Conservation (phyloP, 2,888 invertebrate species). For the Dolichopus griseipennis region DNA sequence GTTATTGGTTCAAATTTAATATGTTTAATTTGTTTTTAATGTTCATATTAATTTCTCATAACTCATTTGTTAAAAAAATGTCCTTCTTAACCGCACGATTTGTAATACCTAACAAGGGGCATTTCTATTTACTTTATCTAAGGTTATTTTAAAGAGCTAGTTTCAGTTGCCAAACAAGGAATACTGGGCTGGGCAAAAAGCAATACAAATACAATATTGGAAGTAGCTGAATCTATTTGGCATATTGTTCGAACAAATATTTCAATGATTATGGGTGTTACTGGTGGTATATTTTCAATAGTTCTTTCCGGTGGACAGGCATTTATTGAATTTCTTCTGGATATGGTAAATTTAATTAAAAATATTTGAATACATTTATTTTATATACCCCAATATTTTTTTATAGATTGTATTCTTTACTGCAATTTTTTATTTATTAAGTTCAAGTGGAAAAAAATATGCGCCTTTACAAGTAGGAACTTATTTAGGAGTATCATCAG, state of each 20-base stretch:
- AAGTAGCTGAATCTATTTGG: constrained; percentile 81
- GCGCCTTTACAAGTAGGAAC: constrained; percentile 87
- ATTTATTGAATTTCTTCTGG: constrained; percentile 75
- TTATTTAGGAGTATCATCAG: constrained; percentile 68
- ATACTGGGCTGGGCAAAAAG: constrained; percentile 76
- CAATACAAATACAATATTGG: constrained; percentile 80
- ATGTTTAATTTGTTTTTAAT: too few species aligned
- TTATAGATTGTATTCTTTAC: constrained; percentile 91
- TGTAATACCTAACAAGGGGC: not conserved
- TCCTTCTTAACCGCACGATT: not conserved
- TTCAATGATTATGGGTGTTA: constrained; percentile 70
- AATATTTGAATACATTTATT: not conserved
- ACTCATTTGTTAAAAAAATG: constrained; percentile 12
- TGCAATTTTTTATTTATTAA: constrained; percentile 89
- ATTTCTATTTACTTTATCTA: constrained; percentile 35
- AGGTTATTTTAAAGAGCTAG: constrained; percentile 45
- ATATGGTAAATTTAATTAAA: constrained; percentile 54
- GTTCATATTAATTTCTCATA: too few species aligned
- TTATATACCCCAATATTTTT: constrained; percentile 12
- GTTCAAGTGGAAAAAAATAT: constrained; percentile 75
- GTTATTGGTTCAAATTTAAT: too few species aligned
- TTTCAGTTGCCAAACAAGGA: constrained; percentile 48
- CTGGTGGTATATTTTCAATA: constrained; percentile 80
- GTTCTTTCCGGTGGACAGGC: constrained; percentile 85
- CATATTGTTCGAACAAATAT: constrained; percentile 86